Base-by-base conservation (phyloP, 1,140 invertebrate genomes). In the Wiebesia pumilae region DNA sequence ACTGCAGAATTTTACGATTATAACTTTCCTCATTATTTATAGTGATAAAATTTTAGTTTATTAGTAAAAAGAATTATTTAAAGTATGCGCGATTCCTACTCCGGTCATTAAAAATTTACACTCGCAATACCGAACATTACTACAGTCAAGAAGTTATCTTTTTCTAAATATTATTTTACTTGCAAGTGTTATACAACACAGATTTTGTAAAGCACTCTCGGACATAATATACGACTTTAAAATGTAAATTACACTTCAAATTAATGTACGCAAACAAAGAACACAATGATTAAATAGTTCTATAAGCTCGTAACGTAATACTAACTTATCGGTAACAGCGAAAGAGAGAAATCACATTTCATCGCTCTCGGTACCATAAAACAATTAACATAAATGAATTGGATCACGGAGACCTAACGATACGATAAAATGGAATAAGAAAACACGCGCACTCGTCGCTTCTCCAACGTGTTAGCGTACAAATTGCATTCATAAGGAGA, bases 391-490 rank as follows among this genome's bases (percentile, higher is more conserved):
- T 27, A 62, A 27, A 62, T 27, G 27, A 62, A 62, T 62, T 62
- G 10, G 24, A 62, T 62, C 24, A 14, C 24, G 14, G 2, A 27
- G 21, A 24, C 58, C 2, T 62, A 24, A 4, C 24, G 21, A 62
- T 3, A 27, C 58, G 24, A 24, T 62, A 24, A 62, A 62, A 27
- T 10, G 1, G 6, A 62, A 62, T 54, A 54, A 14, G 10, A 62
- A 62, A 47, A 27, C 3, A 62, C 10, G 2, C 4, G 58, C 2
- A 1, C 7, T 10, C 58, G 58, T 27, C n/a, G 69, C 7, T 1
- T 71, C 40, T 43, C 0, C 30, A 10, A 47, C 33, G 84, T 40
- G n/a, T 85, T 81, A 73, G 78, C 65, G 73, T 85, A 83, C 78
- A 87, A 83, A 87, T 69, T 79, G 47, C 65, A 24, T 24, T 16